phyloP scores from a whole-genome alignment of 2,888 invertebrate genomes.

The Apotomis turbidana region DNA sequence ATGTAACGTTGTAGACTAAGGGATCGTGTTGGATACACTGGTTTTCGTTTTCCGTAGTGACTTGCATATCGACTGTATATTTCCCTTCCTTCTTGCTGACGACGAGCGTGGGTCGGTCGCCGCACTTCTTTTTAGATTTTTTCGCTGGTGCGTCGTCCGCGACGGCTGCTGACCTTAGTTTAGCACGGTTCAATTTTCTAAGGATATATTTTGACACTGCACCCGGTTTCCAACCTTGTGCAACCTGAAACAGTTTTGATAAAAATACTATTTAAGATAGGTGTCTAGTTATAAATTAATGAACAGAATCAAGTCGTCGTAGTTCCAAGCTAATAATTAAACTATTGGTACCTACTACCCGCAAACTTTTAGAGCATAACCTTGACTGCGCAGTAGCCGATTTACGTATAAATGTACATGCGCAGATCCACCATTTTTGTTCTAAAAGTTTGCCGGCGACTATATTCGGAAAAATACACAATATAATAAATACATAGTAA shows the following conservation, averaged over 20 bases:
- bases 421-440: too few relatives aligned
- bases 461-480: too few relatives aligned
- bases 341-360: too few relatives aligned
- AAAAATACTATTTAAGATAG: slow-evolving; percentile 6
- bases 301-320: too few relatives aligned
- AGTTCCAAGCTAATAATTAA: too few relatives aligned
- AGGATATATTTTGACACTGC: slow-evolving; percentile 70
- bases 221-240: slow-evolving; percentile 73
- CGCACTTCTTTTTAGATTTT: slow-evolving; percentile 58
- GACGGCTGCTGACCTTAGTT: slow-evolving; percentile 49
- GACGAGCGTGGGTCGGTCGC: slow-evolving; percentile 65
- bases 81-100: slow-evolving; percentile 67
- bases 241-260: slow-evolving; percentile 51
- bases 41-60: slow-evolving; percentile 48
- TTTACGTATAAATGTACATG: too few relatives aligned
- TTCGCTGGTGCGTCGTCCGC: slow-evolving; percentile 51
- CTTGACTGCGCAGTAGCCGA: too few relatives aligned
- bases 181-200: slow-evolving; percentile 62
- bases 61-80: slow-evolving; percentile 69
- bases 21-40: slow-evolving; percentile 56
- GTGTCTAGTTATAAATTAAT: background rate
- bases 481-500: too few relatives aligned
- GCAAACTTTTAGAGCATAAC: too few relatives aligned
- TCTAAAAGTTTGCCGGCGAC: too few relatives aligned
- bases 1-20: slow-evolving; percentile 64